Evolutionary conservation across 2,888 invertebrate genomes (phyloP).

Genomic region (Sinopyrophorus schimmeli): DNA sequence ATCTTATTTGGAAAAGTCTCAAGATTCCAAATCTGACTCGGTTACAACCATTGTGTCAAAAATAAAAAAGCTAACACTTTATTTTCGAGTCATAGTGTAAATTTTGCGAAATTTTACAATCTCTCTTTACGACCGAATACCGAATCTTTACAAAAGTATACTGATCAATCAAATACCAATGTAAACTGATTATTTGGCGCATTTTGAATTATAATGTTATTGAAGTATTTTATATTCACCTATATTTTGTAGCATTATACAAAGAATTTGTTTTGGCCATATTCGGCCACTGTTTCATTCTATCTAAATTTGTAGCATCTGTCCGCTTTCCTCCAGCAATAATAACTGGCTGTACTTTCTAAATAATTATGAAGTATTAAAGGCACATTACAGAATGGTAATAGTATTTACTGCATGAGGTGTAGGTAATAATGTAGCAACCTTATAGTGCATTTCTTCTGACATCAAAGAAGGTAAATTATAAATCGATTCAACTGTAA

Average conservation of each 20-base stretch:
- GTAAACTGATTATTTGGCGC: no score
- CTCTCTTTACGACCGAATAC: no score
- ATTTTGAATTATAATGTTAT: no score
- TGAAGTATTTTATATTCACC: conserved; percentile 20
- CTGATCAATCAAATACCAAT: no score
- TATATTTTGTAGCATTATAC: conserved; percentile 42
- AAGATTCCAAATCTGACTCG: no score
- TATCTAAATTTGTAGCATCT: conserved; percentile 32
- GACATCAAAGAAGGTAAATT: conserved; percentile 44
- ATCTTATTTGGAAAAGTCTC: no score
- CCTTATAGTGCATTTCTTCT: conserved; percentile 43
- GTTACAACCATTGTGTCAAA: no score
- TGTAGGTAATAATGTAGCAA: conserved; percentile 41
- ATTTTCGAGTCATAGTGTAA: no score
- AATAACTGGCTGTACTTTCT: conserved; percentile 36
- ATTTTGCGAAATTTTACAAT: no score
- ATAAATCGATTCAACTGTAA: conserved; percentile 51
- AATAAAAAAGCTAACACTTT: no score
- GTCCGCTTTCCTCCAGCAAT: conserved; percentile 41
- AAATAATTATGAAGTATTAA: neutral
- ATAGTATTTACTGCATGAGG: conserved; percentile 25
- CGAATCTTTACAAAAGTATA: no score
- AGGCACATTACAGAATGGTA: conserved; percentile 4
- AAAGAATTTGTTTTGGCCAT: conserved; percentile 37
- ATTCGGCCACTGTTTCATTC: conserved; percentile 44